Conservation (phyloP, 2,797 vertebrate genomes). For the Myotis myotis region DNA sequence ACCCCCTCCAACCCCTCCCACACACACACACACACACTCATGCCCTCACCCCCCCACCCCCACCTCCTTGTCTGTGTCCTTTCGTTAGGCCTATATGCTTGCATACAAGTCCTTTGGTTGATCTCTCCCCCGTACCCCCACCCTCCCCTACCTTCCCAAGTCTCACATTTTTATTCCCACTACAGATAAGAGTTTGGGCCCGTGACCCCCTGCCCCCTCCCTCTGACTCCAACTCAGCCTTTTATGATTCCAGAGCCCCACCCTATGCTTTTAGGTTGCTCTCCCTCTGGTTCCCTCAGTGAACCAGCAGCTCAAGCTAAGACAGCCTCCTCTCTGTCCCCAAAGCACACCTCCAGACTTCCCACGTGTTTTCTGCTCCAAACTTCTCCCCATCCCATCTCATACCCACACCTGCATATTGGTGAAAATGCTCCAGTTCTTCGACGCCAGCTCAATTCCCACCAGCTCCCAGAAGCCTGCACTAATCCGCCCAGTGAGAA, state of each 20-base stretch:
- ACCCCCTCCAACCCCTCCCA: too few relatives aligned
- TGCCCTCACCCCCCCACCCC: too few relatives aligned
- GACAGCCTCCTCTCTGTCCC: neutral
- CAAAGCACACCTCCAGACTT: neutral
- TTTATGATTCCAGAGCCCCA: neutral
- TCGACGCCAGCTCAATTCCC: neutral
- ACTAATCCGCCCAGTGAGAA: neutral
- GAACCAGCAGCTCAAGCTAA: neutral
- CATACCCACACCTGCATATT: neutral
- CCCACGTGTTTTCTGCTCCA: neutral
- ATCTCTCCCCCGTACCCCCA: too few relatives aligned
- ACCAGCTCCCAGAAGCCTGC: neutral
- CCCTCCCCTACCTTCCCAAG: neutral
- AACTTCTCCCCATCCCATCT: neutral
- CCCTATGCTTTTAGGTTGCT: neutral
- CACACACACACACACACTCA: too few relatives aligned
- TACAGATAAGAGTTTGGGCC: neutral
- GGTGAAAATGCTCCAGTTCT: neutral
- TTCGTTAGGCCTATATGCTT: too few relatives aligned
- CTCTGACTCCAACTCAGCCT: neutral
- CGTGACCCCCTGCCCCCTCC: neutral
- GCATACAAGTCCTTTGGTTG: too few relatives aligned
- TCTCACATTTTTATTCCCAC: accelerated
- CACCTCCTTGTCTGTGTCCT: too few relatives aligned
- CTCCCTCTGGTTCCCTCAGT: neutral